Conservation (phyloP, 92 coral and sea anemone species). For the Siderastrea radians region DNA sequence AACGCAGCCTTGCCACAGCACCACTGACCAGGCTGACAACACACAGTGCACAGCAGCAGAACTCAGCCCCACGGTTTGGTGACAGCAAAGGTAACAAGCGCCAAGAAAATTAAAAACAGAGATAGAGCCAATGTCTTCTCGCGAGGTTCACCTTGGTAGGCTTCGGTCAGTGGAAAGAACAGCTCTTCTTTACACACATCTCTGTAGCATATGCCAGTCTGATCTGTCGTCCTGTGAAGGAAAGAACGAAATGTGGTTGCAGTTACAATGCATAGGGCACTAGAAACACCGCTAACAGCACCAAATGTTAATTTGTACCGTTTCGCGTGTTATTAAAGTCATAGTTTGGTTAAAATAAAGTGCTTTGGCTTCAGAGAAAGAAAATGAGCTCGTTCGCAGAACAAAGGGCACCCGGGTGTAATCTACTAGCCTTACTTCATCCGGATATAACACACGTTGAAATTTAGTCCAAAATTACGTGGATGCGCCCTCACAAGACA, state of each 20-base stretch:
- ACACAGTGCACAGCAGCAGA: background rate
- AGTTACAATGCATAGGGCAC: background rate
- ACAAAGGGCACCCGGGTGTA: too few species aligned
- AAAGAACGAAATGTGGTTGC: background rate
- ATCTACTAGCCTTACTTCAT: too few species aligned
- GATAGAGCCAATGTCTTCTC: constrained; percentile 85
- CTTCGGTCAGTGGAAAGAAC: constrained; percentile 90
- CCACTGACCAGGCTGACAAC: background rate
- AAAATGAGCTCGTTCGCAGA: too few species aligned
- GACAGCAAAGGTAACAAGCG: constrained; percentile 58
- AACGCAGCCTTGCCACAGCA: background rate
- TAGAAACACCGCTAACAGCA: too few species aligned
- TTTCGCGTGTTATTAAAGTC: too few species aligned
- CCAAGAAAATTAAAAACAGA: constrained; percentile 75
- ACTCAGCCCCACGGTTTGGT: constrained; percentile 92
- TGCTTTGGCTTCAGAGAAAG: too few species aligned
- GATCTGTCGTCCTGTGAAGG: constrained; percentile 78
- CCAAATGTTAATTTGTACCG: too few species aligned
- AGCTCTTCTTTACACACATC: constrained; percentile 93
- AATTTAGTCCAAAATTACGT: too few species aligned
- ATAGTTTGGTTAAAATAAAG: too few species aligned
- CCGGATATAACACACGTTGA: too few species aligned
- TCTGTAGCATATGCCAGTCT: constrained; percentile 80
- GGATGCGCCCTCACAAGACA: too few species aligned
- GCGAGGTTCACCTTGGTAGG: constrained; percentile 91